These are phyloP conservation scores for Hippocampus zosterae DNA, from an alignment of 2,113 vertebrate genomes.

Conservation along the genomic window DNA sequence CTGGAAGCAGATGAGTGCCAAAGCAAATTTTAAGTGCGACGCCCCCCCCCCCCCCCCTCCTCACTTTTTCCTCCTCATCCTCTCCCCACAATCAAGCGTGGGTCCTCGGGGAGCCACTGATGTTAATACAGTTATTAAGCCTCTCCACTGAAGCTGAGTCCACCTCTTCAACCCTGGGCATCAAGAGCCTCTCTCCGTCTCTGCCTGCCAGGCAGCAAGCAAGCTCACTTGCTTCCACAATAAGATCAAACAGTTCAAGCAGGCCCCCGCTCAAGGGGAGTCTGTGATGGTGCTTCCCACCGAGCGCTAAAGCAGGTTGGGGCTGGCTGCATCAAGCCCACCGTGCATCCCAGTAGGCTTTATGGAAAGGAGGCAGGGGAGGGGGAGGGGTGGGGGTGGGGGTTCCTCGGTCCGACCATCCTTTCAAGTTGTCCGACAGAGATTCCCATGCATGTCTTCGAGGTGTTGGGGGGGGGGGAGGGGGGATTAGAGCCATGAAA, in stretches of 20 bases:
- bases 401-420: constrained; percentile 26
- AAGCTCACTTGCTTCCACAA: constrained; percentile 54
- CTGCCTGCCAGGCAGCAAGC: constrained; percentile 57
- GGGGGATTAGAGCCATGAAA: constrained; percentile 50
- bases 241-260: constrained; percentile 70
- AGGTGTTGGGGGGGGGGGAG: constrained; percentile 25
- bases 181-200: constrained; percentile 48
- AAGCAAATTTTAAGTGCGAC: constrained; percentile 21
- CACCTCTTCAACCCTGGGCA: constrained; percentile 60
- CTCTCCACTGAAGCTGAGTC: constrained; percentile 65
- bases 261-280: constrained; percentile 64
- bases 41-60: not conserved
- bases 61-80: not conserved
- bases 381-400: not conserved
- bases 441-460: constrained; percentile 60
- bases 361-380: no score
- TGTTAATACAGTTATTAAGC: constrained; percentile 74
- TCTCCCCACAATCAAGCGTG: constrained; percentile 40
- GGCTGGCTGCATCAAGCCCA: constrained; percentile 52
- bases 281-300: constrained; percentile 53
- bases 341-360: constrained; percentile 62
- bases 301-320: constrained; percentile 53
- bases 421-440: constrained; percentile 58
- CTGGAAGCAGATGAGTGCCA: constrained; percentile 1
- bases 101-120: constrained; percentile 54